Evolutionary conservation across 2,888 invertebrate genomes (phyloP).

Genomic region (Didymodactylos carnosus): DNA sequence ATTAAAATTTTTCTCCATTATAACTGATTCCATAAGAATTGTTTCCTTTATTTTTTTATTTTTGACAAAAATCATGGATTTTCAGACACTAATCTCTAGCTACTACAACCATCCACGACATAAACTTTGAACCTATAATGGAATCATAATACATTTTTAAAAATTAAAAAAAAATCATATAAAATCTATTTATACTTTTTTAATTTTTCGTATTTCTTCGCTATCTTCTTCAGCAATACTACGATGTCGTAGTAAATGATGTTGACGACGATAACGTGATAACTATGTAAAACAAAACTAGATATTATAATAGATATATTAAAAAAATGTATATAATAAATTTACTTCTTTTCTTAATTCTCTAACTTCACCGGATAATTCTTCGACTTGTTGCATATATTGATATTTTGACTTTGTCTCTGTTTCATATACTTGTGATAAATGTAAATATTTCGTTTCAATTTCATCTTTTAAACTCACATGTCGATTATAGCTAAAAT

Average conservation of each 20-base stretch:
- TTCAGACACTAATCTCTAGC: no score
- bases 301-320: neutral
- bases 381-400: slow-evolving; percentile 74
- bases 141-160: no score
- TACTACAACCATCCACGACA: slow-evolving; percentile 82
- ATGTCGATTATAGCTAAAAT: slow-evolving; percentile 61
- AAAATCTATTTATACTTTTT: no score
- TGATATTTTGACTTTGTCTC: slow-evolving; percentile 80
- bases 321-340: neutral
- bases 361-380: slow-evolving; percentile 65
- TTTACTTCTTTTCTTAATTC: slow-evolving; percentile 63
- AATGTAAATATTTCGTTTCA: slow-evolving; percentile 71
- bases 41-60: no score
- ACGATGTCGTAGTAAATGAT: slow-evolving; percentile 7
- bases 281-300: neutral
- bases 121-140: slow-evolving; percentile 72
- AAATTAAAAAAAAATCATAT: no score
- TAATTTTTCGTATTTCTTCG: slow-evolving; percentile 61
- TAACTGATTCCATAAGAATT: no score
- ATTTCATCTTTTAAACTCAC: slow-evolving; percentile 68
- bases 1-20: no score
- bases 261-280: neutral
- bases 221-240: slow-evolving; percentile 38
- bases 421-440: slow-evolving; percentile 63
- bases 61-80: no score